Conservation (phyloP, 1,140 invertebrate species). For the Drosophila bifasciata region DNA sequence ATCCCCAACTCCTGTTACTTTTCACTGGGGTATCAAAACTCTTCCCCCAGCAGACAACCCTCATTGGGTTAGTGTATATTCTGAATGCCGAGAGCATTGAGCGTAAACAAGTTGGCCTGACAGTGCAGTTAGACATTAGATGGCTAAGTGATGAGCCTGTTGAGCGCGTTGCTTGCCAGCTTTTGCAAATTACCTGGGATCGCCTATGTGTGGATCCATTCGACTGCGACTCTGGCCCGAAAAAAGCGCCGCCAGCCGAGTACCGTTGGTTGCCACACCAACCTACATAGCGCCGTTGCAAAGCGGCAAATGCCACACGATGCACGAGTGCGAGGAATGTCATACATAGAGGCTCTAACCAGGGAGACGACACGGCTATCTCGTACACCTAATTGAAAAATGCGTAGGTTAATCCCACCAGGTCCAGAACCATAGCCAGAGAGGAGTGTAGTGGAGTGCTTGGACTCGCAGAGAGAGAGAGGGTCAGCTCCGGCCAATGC, state of each 20-base stretch:
- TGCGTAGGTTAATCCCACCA: slow-evolving; percentile 52
- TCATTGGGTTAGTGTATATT: slow-evolving; percentile 3
- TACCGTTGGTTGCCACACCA: slow-evolving; percentile 80
- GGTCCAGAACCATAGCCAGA: slow-evolving; percentile 46
- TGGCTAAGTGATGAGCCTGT: slow-evolving; percentile 75
- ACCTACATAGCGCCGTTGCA: slow-evolving; percentile 61
- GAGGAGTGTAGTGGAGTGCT: background rate
- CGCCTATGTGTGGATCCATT: slow-evolving; percentile 18
- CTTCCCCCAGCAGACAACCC: slow-evolving; percentile 3
- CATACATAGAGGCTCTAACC: slow-evolving; percentile 26
- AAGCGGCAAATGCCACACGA: slow-evolving; percentile 37
- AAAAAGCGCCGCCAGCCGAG: slow-evolving; percentile 39
- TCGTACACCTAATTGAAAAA: slow-evolving; percentile 75
- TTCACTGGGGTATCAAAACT: background rate
- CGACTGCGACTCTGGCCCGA: slow-evolving; percentile 18
- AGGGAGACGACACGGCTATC: slow-evolving; percentile 11
- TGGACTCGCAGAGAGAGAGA: slow-evolving; percentile 24
- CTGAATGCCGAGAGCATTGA: slow-evolving; percentile 36
- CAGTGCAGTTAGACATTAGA: slow-evolving; percentile 78
- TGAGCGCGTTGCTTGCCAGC: slow-evolving; percentile 52
- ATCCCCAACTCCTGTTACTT: too few species aligned
- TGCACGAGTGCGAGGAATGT: slow-evolving; percentile 61
- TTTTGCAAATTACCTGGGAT: slow-evolving; percentile 67
- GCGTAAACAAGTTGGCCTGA: slow-evolving; percentile 78
- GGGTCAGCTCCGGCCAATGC: slow-evolving; percentile 60